Conservation (phyloP, 2,113 vertebrate species). For the Prolemur simus region DNA sequence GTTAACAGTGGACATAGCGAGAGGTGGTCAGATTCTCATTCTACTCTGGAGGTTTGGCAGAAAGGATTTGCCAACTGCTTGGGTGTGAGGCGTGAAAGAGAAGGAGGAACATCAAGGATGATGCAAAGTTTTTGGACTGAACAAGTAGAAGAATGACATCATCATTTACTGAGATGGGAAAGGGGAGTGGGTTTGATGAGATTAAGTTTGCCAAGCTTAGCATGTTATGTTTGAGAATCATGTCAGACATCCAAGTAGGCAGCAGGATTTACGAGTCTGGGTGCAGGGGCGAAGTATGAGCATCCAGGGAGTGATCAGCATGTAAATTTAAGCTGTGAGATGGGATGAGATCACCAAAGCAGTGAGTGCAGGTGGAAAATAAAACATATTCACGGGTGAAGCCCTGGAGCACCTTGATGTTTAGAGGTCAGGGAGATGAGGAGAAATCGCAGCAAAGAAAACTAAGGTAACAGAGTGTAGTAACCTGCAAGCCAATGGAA, state of each 20-base stretch:
- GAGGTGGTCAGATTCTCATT: neutral
- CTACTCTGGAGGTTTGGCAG: neutral
- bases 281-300: neutral
- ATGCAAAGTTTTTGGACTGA: neutral
- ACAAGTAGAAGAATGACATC: neutral
- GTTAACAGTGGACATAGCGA: neutral
- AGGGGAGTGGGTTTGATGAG: neutral
- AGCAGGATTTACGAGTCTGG: neutral
- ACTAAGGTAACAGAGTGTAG: neutral
- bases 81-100: neutral
- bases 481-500: neutral
- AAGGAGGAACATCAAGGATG: neutral
- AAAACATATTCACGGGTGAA: neutral
- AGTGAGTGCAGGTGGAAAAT: neutral
- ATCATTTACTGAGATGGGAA: neutral
- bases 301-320: neutral
- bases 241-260: neutral
- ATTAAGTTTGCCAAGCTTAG: neutral
- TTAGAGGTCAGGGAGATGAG: neutral
- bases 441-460: neutral
- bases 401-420: neutral
- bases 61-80: neutral
- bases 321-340: neutral
- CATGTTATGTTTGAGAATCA: neutral
- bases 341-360: neutral